A percentile compares a stretch with the other conserved stretches of the same genome.
Conservation (phyloP, 2,113 vertebrate genomes). For the Scomber scombrus region DNA sequence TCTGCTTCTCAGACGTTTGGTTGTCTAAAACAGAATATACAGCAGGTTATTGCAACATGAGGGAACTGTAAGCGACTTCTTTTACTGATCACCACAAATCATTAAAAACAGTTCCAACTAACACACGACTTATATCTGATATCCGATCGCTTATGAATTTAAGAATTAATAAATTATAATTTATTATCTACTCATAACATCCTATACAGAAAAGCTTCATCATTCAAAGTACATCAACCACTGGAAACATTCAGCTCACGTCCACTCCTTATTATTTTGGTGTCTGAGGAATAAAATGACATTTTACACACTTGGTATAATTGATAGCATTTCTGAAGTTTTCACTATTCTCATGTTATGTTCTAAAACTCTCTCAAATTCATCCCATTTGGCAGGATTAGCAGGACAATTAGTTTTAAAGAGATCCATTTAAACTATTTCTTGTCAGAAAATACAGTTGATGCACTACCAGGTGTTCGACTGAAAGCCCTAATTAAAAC, state of each 20-base stretch:
- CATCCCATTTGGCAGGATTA: background rate
- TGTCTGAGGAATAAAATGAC: background rate
- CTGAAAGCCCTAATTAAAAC: slow-evolving; percentile 2
- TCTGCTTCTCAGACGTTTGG: slow-evolving; percentile 87
- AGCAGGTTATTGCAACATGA: no score
- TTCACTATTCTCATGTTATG: background rate
- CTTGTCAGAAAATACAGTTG: slow-evolving; percentile 5
- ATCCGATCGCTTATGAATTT: background rate
- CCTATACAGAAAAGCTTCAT: background rate
- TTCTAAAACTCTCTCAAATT: background rate
- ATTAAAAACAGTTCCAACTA: background rate
- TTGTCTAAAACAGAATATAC: slow-evolving; percentile 76
- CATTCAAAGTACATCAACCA: background rate
- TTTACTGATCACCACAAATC: background rate
- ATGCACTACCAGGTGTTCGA: slow-evolving; percentile 7
- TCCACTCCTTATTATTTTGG: background rate
- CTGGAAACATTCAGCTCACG: background rate
- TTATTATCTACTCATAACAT: background rate
- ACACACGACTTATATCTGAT: background rate
- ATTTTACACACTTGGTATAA: slow-evolving; percentile 1
- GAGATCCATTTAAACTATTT: background rate
- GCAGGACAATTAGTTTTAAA: background rate
- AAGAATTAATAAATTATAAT: background rate
- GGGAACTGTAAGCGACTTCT: background rate
- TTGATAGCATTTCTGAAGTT: background rate